Base-by-base conservation (phyloP, 2,888 invertebrate genomes). In the Diogma glabrata region DNA sequence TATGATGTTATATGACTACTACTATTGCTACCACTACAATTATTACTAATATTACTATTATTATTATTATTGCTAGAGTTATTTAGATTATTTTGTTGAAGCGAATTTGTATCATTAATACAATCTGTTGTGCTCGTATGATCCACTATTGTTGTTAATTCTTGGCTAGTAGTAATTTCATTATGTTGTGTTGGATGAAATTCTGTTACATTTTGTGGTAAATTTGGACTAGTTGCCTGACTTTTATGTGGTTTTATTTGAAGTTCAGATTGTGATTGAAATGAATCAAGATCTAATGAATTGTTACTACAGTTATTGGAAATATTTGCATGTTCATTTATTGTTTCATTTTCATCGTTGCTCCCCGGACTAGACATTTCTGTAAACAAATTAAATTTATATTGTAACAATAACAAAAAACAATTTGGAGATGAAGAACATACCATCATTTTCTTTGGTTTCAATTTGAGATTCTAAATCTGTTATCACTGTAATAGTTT, bases 161-260 rank as follows among this genome's bases (percentile, higher is more conserved):
- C 22, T 5, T 46, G 24, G 16, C 24, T 26, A 16, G 22, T 16
- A 8, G 26, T 26, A 46, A 46, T 26, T 8, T 46, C 24, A 46
- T 46, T 46, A 26, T 46, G 46, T 10, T 46, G 54, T 45, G 49
- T 36, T 17, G 33, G 17, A 16, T 52, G 52, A 22, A 28, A 40
- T 28, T 56, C 57, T 50, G 59, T 54, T 24, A 57, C 59, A 19
- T 58, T 56, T 47, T 55, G 53, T 40, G 70, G 70, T 59, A 70
- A 68, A 54, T 70, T 70, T 52, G 70, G 70, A 62, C 70, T 70
- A 53, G 70, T 70, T 51, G 70, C 69, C 60, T 70, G 70, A 56
- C 69, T 65, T 57, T 69, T 65, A 58, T 68, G 68, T 51, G 67
- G 67, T 55, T 63, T 46, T 43, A 43, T 14, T 24, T 24, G 14